A percentile compares a stretch with the other conserved stretches of the same genome.
Conservation (phyloP, 2,113 vertebrate genomes). For the Saimiri boliviensis region DNA sequence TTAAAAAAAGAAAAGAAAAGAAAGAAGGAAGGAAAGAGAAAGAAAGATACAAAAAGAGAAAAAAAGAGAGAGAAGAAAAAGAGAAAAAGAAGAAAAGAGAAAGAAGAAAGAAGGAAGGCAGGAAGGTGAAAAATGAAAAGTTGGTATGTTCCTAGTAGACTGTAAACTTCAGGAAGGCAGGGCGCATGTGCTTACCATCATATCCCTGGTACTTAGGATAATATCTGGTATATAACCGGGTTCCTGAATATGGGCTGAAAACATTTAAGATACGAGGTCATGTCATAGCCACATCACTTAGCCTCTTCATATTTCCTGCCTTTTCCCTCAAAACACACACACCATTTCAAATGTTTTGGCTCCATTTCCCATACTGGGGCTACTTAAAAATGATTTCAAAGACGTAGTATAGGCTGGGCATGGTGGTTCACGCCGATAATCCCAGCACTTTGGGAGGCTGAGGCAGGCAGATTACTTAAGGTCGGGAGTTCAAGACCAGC, state of each 20-base stretch:
- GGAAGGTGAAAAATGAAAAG: background rate
- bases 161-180: background rate
- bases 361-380: background rate
- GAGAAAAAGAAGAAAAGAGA: background rate
- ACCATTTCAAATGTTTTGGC: background rate
- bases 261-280: background rate
- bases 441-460: no score
- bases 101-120: no score
- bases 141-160: background rate
- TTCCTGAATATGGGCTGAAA: background rate
- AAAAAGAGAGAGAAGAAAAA: no score
- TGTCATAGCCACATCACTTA: background rate
- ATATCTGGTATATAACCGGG: background rate
- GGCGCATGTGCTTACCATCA: background rate
- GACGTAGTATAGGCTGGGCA: no score
- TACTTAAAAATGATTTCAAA: conserved; percentile 20
- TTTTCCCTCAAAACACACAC: conserved; percentile 18
- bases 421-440: no score
- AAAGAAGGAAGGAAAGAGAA: background rate
- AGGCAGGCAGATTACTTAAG: no score
- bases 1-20: no score
- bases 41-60: no score
- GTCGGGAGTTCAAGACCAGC: no score
- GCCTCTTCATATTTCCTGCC: background rate
- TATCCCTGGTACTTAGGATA: background rate